A percentile compares a stretch with the other conserved stretches of the same genome.
Conservation (phyloP, 2,113 vertebrate genomes). For the Hiodon tergisus region DNA sequence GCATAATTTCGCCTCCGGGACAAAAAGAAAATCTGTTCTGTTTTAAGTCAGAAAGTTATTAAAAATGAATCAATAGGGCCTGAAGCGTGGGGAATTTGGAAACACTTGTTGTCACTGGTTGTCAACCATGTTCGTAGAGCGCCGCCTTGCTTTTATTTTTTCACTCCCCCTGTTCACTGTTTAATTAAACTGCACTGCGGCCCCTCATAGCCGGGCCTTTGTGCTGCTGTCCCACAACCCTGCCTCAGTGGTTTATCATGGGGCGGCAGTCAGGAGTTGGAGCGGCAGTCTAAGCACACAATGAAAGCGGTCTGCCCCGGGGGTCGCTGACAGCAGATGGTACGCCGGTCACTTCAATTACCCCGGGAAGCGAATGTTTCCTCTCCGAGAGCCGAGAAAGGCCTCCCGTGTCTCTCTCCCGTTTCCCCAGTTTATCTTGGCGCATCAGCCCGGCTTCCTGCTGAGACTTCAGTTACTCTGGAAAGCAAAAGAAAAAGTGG, state of each 20-base stretch:
- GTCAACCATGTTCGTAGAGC: no score
- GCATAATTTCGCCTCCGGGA: not conserved
- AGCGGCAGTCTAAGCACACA: not conserved
- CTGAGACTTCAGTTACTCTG: not conserved
- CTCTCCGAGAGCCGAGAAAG: constrained; percentile 4
- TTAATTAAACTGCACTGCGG: constrained; percentile 20
- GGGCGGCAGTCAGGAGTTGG: not conserved
- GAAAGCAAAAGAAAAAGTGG: not conserved
- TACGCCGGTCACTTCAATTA: constrained; percentile 43
- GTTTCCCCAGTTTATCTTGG: not conserved
- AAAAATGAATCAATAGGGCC: constrained; percentile 21
- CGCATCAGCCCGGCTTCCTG: not conserved
- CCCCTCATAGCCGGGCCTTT: constrained; percentile 27
- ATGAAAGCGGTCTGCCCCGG: not conserved
- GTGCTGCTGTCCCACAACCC: constrained; percentile 20
- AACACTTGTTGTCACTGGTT: not conserved
- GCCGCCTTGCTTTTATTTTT: not conserved
- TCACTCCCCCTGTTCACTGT: not conserved
- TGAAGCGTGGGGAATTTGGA: constrained; percentile 17
- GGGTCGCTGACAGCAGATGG: constrained; percentile 35
- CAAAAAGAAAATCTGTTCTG: not conserved
- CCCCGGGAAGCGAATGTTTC: constrained; percentile 34
- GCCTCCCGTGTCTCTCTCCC: not conserved
- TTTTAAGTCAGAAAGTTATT: not conserved
- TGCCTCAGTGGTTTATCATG: constrained; percentile 17